Conservation (phyloP, 2,888 invertebrate genomes). For the Drosophila flavopinicola region DNA sequence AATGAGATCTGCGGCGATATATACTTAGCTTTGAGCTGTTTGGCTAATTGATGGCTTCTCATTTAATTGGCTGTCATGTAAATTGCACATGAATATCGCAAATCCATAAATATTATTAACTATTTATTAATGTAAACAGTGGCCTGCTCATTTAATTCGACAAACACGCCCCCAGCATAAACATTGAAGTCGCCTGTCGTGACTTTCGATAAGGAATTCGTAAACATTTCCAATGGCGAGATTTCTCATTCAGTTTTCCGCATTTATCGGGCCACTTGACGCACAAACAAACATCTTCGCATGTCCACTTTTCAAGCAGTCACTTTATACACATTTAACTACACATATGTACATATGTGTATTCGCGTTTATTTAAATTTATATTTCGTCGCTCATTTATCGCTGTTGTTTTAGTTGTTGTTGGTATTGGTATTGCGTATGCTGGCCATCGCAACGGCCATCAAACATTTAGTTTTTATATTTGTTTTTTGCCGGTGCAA, state of each 20-base stretch:
- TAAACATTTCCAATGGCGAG: constrained; percentile 14
- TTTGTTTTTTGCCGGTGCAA: constrained; percentile 55
- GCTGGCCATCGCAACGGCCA: constrained; percentile 47
- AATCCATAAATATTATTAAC: constrained; percentile 36
- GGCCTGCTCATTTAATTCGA: constrained; percentile 35
- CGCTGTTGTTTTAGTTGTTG: constrained; percentile 10
- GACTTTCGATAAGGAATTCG: constrained; percentile 21
- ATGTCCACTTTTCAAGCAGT: constrained; percentile 15
- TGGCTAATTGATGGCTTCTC: constrained; percentile 30
- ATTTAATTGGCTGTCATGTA: constrained; percentile 49
- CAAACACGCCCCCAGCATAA: constrained; percentile 7
- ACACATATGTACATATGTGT: not conserved
- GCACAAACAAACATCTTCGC: constrained; percentile 40
- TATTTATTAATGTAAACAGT: constrained; percentile 6
- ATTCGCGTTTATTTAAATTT: constrained; percentile 42
- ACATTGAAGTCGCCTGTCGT: constrained; percentile 28
- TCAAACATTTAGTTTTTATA: constrained; percentile 53
- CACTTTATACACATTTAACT: constrained; percentile 24
- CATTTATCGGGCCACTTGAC: constrained; percentile 41
- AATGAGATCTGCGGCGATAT: constrained; percentile 3
- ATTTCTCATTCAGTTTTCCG: constrained; percentile 29
- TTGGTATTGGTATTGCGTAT: constrained; percentile 38
- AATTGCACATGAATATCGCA: constrained; percentile 37
- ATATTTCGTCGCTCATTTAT: constrained; percentile 25
- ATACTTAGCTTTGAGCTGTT: not conserved